phyloP scores from a whole-genome alignment of 2,888 invertebrate species.

The Macaria notata region DNA sequence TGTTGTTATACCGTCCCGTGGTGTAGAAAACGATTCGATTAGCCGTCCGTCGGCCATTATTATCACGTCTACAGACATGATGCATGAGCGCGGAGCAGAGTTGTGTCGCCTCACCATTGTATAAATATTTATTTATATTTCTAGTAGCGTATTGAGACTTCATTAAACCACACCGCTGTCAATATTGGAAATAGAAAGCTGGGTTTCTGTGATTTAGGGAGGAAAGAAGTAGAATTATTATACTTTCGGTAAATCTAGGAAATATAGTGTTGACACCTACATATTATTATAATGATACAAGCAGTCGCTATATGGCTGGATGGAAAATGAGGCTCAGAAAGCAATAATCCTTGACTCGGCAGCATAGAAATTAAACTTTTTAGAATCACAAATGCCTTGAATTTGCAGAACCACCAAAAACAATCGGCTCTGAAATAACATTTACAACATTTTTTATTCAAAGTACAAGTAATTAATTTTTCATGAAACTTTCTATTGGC shows the following conservation, averaged over 20 bases:
- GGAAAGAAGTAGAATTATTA: no score
- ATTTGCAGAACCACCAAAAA: no score
- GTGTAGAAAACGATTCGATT: constrained; percentile 57
- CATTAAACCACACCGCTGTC: constrained; percentile 26
- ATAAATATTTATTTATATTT: constrained; percentile 33
- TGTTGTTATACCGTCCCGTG: constrained; percentile 35
- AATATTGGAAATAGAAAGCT: constrained; percentile 26
- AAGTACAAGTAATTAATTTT: background rate
- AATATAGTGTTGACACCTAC: no score
- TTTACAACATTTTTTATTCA: no score
- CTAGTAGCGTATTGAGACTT: constrained; percentile 31
- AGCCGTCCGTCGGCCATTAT: constrained; percentile 40
- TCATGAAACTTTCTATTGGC: background rate
- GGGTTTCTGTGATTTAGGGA: constrained; percentile 2
- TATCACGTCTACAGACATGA: constrained; percentile 43
- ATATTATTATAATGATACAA: no score
- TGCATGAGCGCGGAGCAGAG: constrained; percentile 39
- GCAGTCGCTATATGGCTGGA: no score
- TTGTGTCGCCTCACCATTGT: constrained; percentile 26
- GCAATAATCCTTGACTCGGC: no score
- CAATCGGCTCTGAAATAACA: no score
- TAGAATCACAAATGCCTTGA: no score
- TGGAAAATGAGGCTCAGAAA: no score
- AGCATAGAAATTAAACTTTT: no score
- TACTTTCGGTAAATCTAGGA: no score